Percentiles rank a stretch among this genome's conserved stretches.
phyloP scores from a whole-genome alignment of 2,888 invertebrate genomes.

The Macrophya alboannulata region DNA sequence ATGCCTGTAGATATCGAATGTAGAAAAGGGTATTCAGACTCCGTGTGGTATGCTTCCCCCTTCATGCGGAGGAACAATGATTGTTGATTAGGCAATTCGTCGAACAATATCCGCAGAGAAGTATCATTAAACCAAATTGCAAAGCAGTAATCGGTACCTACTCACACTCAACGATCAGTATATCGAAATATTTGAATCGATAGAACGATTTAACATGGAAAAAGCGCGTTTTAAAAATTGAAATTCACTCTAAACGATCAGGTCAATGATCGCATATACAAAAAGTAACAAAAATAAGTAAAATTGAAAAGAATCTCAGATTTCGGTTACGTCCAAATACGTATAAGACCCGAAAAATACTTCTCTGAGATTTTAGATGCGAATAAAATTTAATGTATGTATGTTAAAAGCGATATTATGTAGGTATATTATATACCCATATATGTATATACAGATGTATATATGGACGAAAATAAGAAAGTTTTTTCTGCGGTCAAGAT shows the following conservation, averaged over 20 bases:
- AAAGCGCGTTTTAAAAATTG: background rate
- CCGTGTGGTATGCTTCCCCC: background rate
- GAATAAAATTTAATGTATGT: background rate
- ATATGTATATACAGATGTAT: background rate
- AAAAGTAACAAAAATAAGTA: too few relatives aligned
- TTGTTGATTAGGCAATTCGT: slow-evolving; percentile 32
- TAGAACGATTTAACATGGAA: background rate
- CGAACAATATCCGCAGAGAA: background rate
- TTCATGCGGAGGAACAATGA: slow-evolving; percentile 2
- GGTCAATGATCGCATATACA: background rate
- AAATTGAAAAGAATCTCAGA: too few relatives aligned
- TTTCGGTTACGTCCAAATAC: too few relatives aligned
- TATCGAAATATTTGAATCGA: background rate
- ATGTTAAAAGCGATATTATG: background rate
- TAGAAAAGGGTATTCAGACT: background rate
- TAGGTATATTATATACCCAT: background rate
- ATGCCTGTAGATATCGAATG: background rate
- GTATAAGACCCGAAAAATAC: too few relatives aligned
- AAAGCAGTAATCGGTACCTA: background rate
- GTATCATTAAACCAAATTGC: slow-evolving; percentile 6
- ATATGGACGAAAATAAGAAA: slow-evolving; percentile 7
- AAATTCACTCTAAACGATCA: background rate
- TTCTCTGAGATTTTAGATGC: background rate
- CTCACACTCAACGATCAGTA: background rate
- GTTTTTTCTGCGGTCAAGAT: slow-evolving; percentile 13